Percentiles rank a stretch among this genome's conserved stretches.
phyloP scores from a whole-genome alignment of 2,888 invertebrate genomes.

The Lepidocyrtinus sp. region DNA sequence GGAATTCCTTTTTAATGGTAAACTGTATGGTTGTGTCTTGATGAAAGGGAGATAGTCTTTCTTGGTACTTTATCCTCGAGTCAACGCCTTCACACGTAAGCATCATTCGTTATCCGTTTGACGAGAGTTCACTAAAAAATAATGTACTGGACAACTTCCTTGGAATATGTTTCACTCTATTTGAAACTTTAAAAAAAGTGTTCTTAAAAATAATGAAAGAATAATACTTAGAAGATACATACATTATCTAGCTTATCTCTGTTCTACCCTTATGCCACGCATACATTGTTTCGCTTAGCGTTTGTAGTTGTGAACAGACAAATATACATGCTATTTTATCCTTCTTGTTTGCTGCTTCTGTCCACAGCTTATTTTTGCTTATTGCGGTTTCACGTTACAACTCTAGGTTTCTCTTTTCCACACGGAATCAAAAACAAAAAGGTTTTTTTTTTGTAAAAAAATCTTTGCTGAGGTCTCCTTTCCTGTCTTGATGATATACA shows the following conservation, averaged over 20 bases:
- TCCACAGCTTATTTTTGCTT: not conserved
- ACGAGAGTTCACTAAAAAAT: no score
- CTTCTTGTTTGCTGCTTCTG: no score
- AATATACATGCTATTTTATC: no score
- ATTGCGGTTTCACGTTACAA: not conserved
- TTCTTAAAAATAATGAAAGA: not conserved
- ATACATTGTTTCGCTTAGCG: no score
- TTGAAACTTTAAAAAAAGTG: not conserved
- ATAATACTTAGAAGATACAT: no score
- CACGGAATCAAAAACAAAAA: not conserved
- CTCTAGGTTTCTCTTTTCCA: not conserved
- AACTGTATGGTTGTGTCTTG: not conserved
- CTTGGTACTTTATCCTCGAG: no score
- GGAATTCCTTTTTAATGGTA: not conserved
- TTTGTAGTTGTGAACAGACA: no score
- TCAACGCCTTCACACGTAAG: no score
- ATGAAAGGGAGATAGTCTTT: no score
- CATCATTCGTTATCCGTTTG: no score
- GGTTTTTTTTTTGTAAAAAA: not conserved
- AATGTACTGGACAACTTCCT: conserved; percentile 7
- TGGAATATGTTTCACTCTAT: not conserved
- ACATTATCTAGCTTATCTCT: no score
- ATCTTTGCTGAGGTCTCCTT: conserved; percentile 15
- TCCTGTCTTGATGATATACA: conserved; percentile 19
- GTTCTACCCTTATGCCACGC: no score